These are phyloP conservation scores for Papilio xuthus DNA, from an alignment of 1,140 invertebrate species.

Conservation along the genomic window DNA sequence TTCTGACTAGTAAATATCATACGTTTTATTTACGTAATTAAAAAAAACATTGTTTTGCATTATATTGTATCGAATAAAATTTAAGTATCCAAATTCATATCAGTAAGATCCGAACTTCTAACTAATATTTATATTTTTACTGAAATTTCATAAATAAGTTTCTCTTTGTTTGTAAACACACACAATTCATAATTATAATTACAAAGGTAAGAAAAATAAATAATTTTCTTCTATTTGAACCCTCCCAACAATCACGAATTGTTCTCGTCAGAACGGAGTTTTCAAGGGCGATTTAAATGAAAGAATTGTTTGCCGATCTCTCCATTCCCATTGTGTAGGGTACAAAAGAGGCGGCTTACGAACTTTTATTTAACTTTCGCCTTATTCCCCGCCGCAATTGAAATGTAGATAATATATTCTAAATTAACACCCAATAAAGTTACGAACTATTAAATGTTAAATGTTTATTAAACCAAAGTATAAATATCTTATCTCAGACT, in stretches of 20 bases:
- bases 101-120: not conserved
- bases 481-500: not conserved
- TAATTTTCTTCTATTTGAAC: constrained; percentile 29
- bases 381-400: constrained; percentile 33
- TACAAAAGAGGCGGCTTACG: constrained; percentile 47
- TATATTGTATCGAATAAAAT: no score
- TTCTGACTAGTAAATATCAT: not conserved
- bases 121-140: not conserved
- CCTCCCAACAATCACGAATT: constrained; percentile 24
- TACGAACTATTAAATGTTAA: not conserved
- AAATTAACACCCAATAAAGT: constrained; percentile 30
- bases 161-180: not conserved
- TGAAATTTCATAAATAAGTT: not conserved
- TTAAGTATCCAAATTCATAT: no score
- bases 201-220: constrained; percentile 20
- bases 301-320: constrained; percentile 62
- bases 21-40: no score
- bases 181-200: not conserved
- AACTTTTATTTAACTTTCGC: constrained; percentile 51
- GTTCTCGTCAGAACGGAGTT: constrained; percentile 18
- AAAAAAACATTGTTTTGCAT: no score
- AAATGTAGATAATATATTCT: constrained; percentile 32
- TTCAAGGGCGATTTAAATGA: constrained; percentile 36
- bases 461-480: not conserved
- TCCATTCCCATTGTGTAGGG: constrained; percentile 60